Percentiles rank a stretch among this genome's conserved stretches.
Evolutionary conservation across 2,888 invertebrate species (phyloP).

Genomic region (Melieria picta): DNA sequence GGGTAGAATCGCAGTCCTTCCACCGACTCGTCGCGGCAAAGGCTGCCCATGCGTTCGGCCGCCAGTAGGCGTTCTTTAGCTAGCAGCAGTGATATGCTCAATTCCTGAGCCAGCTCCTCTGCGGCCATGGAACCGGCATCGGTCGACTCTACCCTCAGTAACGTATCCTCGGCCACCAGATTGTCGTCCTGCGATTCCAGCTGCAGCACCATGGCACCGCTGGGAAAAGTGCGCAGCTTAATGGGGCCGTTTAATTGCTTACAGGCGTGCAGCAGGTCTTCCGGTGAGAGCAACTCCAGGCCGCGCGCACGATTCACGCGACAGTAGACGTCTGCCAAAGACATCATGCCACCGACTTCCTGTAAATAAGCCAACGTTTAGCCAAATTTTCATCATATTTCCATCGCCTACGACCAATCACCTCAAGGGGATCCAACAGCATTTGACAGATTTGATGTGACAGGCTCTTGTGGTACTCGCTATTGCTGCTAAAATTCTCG

Average conservation of each 20-base stretch:
- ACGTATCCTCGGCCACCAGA: constrained; percentile 75
- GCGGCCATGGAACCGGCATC: constrained; percentile 80
- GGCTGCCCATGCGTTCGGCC: constrained; percentile 85
- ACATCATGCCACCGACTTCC: constrained; percentile 96
- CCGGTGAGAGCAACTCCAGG: constrained; percentile 94
- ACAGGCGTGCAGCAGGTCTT: constrained; percentile 95
- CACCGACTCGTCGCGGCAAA: constrained; percentile 95
- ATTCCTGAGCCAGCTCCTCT: constrained; percentile 84
- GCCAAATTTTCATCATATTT: not conserved
- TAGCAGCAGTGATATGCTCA: constrained; percentile 87
- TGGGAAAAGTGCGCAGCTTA: constrained; percentile 85
- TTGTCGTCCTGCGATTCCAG: constrained; percentile 79
- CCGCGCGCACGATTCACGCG: constrained; percentile 96
- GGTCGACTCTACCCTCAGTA: constrained; percentile 72
- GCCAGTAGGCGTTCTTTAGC: constrained; percentile 89
- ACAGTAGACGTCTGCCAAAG: constrained; percentile 95
- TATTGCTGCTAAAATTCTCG: constrained; percentile 86
- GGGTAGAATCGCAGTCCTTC: constrained; percentile 95
- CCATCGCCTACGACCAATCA: constrained; percentile 54
- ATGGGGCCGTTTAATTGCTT: constrained; percentile 75
- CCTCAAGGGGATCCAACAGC: constrained; percentile 82
- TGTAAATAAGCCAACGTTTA: constrained; percentile 54
- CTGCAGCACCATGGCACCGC: constrained; percentile 95
- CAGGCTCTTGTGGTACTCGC: constrained; percentile 84
- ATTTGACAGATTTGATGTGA: constrained; percentile 88